Evolutionary conservation across 2,888 invertebrate species (phyloP), one percentile per base, ranked within the genome.

Genomic region (Agrotis segetum): DNA sequence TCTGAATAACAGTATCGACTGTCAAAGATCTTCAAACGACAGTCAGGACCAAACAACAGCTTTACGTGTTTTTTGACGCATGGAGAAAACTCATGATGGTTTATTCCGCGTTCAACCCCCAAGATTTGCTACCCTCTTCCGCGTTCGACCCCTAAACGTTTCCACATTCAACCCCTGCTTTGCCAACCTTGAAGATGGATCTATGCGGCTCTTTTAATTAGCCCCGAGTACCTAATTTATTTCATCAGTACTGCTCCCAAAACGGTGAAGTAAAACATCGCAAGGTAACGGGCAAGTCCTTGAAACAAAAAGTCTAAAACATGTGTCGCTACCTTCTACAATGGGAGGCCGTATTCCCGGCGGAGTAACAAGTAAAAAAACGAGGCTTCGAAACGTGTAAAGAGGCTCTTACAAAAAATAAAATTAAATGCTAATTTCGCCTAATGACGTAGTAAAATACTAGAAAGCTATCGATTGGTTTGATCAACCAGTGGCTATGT

Each of bases 381-480:
- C 21, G n/a, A 13, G 13, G 17, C 40, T 24, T 2, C 14, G 2
- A 3, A 40, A 14, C 2, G 21, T 61, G 13, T 46, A 21, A 34
- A 21, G 2, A 1, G n/a, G n/a, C 14, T 53, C 21, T 74, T 47
- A 29, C 3, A 56, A 49, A 56, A 21, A n/a, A 46, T 29, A 2
- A 34, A 34, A 53, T 68, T 16, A 34, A 34, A 7, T 14, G 0
- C 29, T 29, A 2, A 50, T 63, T 50, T 58, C 34, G 1, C 14
- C 0, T 49, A 19, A 17, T 56, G 40, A 29, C 49, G 44, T 29
- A 5, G 59, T 60, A 49, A 2, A 58, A n/a, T 60, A 40, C n/a
- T 44, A 11, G 47, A n/a, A 61, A 46, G n/a, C 16, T 4, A 73
- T 67, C 34, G 59, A 64, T 62, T 62, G 13, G n/a, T 61, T 60